phyloP scores from a whole-genome alignment of 2,113 vertebrate species.

The Oryzias celebensis region DNA sequence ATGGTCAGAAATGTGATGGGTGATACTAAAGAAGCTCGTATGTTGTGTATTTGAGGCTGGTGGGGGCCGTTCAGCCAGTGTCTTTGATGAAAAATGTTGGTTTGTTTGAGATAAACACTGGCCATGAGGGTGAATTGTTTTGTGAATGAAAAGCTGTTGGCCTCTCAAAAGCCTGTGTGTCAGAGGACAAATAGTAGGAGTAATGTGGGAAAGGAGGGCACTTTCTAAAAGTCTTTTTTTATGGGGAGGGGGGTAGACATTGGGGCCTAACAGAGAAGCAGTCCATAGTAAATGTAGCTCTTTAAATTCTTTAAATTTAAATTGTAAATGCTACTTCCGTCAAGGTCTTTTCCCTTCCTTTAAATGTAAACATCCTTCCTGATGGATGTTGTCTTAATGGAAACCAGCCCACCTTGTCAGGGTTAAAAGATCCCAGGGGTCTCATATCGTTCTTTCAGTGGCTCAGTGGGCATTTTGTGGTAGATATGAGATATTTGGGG shows the following conservation, averaged over 20 bases:
- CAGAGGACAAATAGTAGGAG: constrained; percentile 53
- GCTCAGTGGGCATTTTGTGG: constrained; percentile 40
- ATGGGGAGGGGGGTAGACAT: constrained; percentile 30
- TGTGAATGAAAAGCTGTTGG: constrained; percentile 67
- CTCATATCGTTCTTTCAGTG: constrained; percentile 46
- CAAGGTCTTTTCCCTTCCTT: constrained; percentile 30
- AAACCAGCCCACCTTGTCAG: constrained; percentile 26
- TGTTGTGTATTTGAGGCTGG: constrained; percentile 41
- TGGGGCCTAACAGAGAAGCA: constrained; percentile 57
- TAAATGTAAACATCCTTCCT: constrained; percentile 42
- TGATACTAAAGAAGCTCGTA: constrained; percentile 40
- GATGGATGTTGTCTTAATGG: constrained; percentile 23
- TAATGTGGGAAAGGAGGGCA: constrained; percentile 71
- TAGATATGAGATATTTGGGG: constrained; percentile 34
- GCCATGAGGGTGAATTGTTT: constrained; percentile 57
- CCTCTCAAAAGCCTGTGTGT: constrained; percentile 53
- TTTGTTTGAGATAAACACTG: constrained; percentile 57
- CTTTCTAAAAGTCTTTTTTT: constrained; percentile 51
- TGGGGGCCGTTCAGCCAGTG: neutral
- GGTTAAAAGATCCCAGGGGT: constrained; percentile 21
- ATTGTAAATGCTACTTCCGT: no score
- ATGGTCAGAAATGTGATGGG: constrained; percentile 41
- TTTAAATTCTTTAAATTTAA: no score
- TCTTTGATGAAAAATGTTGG: constrained; percentile 49
- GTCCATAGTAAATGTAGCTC: constrained; percentile 63